Conservation (phyloP, 2,113 vertebrate species). For the Naja naja region DNA sequence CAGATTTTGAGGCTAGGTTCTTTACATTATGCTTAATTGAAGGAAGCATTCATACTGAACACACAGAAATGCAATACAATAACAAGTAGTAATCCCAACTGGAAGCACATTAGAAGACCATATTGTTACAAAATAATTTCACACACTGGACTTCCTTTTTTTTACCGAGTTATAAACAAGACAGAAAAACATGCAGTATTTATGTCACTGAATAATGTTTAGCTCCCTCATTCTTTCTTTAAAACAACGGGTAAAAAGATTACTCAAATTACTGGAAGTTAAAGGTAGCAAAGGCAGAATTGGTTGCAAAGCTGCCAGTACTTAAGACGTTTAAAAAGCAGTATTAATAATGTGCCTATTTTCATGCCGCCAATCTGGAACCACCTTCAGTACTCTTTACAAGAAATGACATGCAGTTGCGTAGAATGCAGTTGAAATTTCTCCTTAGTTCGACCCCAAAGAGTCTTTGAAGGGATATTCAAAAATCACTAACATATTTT, state of each 20-base stretch:
- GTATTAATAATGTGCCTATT: not conserved
- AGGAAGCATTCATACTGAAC: not conserved
- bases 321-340: not conserved
- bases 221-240: not conserved
- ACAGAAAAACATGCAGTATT: slow-evolving; percentile 50
- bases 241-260: not conserved
- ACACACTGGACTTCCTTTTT: slow-evolving; percentile 55
- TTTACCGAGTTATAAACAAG: slow-evolving; percentile 44
- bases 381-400: not conserved
- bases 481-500: not conserved
- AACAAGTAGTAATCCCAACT: not conserved
- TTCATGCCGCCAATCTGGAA: not conserved
- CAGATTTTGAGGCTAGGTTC: not conserved
- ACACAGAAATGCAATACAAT: not conserved
- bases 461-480: not conserved
- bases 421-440: not conserved
- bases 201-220: slow-evolving; percentile 39
- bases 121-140: slow-evolving; percentile 57
- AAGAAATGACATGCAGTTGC: not conserved
- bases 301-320: not conserved
- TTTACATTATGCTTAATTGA: not conserved
- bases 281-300: not conserved
- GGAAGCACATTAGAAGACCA: not conserved
- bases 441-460: not conserved
- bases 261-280: not conserved